Conservation (phyloP, 2,797 vertebrate genomes). For the Meda fulgida region DNA sequence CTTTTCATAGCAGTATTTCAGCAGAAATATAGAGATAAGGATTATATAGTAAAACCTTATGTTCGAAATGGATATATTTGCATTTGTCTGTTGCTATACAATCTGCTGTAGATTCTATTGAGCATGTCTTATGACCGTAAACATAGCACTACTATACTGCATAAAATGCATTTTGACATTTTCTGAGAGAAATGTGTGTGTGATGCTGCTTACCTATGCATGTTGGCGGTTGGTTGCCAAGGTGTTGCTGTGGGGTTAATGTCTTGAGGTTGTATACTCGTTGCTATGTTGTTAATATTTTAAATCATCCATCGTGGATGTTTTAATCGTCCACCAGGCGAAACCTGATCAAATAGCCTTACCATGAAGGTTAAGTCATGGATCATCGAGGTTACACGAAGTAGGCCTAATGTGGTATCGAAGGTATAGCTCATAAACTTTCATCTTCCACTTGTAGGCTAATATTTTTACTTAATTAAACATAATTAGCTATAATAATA, state of each 20-base stretch:
- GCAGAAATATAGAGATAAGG: not conserved
- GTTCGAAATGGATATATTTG: not conserved
- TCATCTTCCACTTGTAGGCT: too few relatives aligned
- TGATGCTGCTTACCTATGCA: not conserved
- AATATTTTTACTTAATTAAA: not conserved
- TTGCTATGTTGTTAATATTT: not conserved
- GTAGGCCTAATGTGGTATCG: too few relatives aligned
- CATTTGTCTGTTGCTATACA: not conserved
- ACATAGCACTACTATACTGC: not conserved
- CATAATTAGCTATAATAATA: not conserved
- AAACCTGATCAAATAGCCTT: too few relatives aligned
- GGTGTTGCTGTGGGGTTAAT: not conserved
- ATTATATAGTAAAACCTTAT: not conserved
- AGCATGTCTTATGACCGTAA: not conserved
- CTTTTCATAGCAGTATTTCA: not conserved
- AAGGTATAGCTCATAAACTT: too few relatives aligned
- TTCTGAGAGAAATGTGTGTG: not conserved
- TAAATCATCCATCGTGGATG: not conserved
- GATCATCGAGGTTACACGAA: not conserved
- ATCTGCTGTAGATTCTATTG: not conserved
- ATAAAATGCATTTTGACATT: not conserved
- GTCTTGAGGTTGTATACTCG: not conserved
- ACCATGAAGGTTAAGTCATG: too few relatives aligned
- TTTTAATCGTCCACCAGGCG: not conserved
- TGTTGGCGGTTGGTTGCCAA: not conserved